A percentile compares a stretch with the other conserved stretches of the same genome.
These are phyloP conservation scores for Deilephila elpenor DNA, from an alignment of 2,888 invertebrate genomes.

Conservation along the genomic window DNA sequence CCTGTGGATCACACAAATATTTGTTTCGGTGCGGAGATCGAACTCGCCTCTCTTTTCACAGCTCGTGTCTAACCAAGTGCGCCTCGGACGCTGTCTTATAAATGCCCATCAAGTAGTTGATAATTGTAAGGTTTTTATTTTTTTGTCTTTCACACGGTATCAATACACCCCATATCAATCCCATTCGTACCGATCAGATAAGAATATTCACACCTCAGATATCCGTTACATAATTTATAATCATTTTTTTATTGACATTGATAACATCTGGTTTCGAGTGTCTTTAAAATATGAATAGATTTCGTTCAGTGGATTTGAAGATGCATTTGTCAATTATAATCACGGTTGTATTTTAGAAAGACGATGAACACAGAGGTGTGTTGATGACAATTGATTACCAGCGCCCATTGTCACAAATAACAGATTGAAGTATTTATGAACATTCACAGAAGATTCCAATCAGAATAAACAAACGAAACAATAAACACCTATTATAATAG, in stretches of 20 bases:
- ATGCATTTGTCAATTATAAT: neutral
- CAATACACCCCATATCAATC: neutral
- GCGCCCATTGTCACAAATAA: too few species aligned
- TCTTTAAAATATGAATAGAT: neutral
- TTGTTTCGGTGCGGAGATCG: too few species aligned
- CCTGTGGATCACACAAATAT: too few species aligned
- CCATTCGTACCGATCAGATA: slow-evolving; percentile 40
- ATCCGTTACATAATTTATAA: slow-evolving; percentile 22
- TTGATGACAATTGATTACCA: too few species aligned
- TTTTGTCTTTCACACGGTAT: slow-evolving; percentile 8
- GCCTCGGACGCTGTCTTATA: neutral
- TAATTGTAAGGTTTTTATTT: neutral
- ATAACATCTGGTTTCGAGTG: slow-evolving; percentile 1
- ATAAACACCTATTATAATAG: too few species aligned
- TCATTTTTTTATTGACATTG: slow-evolving; percentile 15
- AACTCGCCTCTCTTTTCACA: too few species aligned
- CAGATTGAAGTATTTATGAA: too few species aligned
- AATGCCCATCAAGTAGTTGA: neutral
- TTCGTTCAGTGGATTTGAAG: neutral
- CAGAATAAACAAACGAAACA: too few species aligned
- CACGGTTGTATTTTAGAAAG: neutral
- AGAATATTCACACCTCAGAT: slow-evolving; percentile 17
- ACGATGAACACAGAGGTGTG: neutral
- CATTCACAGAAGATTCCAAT: too few species aligned
- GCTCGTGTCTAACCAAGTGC: too few species aligned